A percentile compares a stretch with the other conserved stretches of the same genome.
Evolutionary conservation across 2,888 invertebrate genomes (phyloP).

Genomic region (Himalopsyche tibetana): DNA sequence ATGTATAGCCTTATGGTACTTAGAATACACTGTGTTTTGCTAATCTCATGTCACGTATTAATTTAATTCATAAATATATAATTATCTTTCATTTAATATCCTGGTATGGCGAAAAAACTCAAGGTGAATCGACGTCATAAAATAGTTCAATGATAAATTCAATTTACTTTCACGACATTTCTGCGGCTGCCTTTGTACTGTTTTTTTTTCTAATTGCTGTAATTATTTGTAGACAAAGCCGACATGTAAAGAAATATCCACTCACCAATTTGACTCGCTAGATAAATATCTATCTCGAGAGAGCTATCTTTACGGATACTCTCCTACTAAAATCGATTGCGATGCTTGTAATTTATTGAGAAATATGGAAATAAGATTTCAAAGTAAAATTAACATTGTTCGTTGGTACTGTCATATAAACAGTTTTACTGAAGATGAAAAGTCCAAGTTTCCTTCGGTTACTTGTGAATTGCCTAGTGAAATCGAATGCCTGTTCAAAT

Average conservation of each 20-base stretch:
- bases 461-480: slow-evolving; percentile 69
- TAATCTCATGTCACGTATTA: not conserved
- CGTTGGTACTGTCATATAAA: slow-evolving; percentile 81
- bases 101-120: slow-evolving; percentile 50
- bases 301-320: slow-evolving; percentile 79
- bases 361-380: slow-evolving; percentile 69
- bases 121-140: slow-evolving; percentile 55
- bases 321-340: slow-evolving; percentile 76
- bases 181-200: slow-evolving; percentile 8
- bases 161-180: slow-evolving; percentile 46
- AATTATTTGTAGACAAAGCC: slow-evolving; percentile 10
- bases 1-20: not conserved
- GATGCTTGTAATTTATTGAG: slow-evolving; percentile 70
- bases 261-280: slow-evolving; percentile 67
- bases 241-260: not conserved
- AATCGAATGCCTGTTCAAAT: slow-evolving; percentile 71
- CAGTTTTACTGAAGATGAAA: slow-evolving; percentile 77
- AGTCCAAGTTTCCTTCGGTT: slow-evolving; percentile 71
- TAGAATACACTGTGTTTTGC: not conserved
- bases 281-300: slow-evolving; percentile 74
- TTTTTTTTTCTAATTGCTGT: slow-evolving; percentile 36
- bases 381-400: slow-evolving; percentile 74
- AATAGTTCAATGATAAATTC: slow-evolving; percentile 48
- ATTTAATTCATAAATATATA: slow-evolving; percentile 50
- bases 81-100: slow-evolving; percentile 16